Evolutionary conservation across 2,113 vertebrate species (phyloP).

Genomic region (Atrichornis clamosus): DNA sequence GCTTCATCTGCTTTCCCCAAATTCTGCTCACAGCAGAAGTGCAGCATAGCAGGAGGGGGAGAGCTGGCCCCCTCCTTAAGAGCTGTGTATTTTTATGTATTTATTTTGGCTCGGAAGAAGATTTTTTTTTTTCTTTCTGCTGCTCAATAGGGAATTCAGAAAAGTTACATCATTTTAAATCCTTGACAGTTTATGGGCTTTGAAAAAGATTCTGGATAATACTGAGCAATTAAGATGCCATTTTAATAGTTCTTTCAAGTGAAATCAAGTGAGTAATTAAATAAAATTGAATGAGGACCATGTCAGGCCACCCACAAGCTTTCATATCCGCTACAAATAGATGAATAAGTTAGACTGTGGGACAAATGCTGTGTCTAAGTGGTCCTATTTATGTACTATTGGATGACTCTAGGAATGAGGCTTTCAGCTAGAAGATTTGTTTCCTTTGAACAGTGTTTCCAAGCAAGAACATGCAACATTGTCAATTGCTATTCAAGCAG

Average conservation of each 20-base stretch:
- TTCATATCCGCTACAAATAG: not conserved
- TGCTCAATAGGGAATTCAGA: slow-evolving; percentile 17
- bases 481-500: not conserved
- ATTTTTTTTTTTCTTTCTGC: not conserved
- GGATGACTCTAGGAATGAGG: slow-evolving; percentile 32
- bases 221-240: slow-evolving; percentile 69
- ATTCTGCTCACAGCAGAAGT: not conserved
- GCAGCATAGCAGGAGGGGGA: not conserved
- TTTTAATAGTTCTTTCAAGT: slow-evolving; percentile 74
- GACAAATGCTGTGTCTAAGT: slow-evolving; percentile 7
- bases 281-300: slow-evolving; percentile 61
- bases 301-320: slow-evolving; percentile 62
- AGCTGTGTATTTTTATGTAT: not conserved
- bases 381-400: slow-evolving; percentile 38
- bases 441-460: slow-evolving; percentile 35
- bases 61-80: not conserved
- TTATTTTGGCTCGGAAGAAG: slow-evolving; percentile 12
- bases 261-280: slow-evolving; percentile 70
- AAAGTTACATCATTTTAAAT: slow-evolving; percentile 62
- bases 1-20: not conserved
- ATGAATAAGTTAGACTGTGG: slow-evolving; percentile 34
- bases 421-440: slow-evolving; percentile 45
- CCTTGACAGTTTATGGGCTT: slow-evolving; percentile 64
- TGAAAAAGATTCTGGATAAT: slow-evolving; percentile 62
- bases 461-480: not conserved